phyloP scores from a whole-genome alignment of 1,140 invertebrate species.

The Leptopilina clavipes region DNA sequence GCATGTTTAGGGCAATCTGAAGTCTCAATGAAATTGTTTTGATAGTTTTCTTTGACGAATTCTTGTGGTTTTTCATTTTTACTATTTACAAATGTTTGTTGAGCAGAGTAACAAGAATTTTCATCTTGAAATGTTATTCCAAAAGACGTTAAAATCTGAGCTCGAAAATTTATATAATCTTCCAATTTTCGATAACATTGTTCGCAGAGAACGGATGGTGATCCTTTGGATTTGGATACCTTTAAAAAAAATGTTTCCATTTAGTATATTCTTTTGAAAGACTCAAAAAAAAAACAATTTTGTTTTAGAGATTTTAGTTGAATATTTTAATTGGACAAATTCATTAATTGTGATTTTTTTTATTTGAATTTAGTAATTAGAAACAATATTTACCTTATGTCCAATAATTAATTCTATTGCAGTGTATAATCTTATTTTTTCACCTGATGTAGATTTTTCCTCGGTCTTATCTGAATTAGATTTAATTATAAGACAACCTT shows the following conservation, averaged over 20 bases:
- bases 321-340: no score
- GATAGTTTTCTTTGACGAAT: not conserved
- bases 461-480: not conserved
- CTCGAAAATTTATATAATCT: slow-evolving; percentile 30
- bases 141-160: slow-evolving; percentile 1
- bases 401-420: slow-evolving; percentile 39
- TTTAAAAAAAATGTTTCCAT: not conserved
- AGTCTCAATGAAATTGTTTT: not conserved
- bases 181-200: slow-evolving; percentile 35
- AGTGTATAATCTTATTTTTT: not conserved
- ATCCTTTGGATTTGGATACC: not conserved
- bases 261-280: no score
- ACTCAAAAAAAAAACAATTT: not conserved
- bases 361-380: not conserved
- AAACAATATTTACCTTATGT: slow-evolving; percentile 17
- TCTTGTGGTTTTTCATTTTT: not conserved
- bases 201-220: not conserved
- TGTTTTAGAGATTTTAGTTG: no score
- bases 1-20: not conserved
- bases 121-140: not conserved
- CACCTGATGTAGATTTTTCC: not conserved
- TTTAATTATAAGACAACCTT: not conserved
- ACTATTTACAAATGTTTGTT: not conserved
- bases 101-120: not conserved
- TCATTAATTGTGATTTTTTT: no score